These are phyloP conservation scores for Vidua chalybeata DNA, from an alignment of 2,113 vertebrate genomes.

Conservation along the genomic window DNA sequence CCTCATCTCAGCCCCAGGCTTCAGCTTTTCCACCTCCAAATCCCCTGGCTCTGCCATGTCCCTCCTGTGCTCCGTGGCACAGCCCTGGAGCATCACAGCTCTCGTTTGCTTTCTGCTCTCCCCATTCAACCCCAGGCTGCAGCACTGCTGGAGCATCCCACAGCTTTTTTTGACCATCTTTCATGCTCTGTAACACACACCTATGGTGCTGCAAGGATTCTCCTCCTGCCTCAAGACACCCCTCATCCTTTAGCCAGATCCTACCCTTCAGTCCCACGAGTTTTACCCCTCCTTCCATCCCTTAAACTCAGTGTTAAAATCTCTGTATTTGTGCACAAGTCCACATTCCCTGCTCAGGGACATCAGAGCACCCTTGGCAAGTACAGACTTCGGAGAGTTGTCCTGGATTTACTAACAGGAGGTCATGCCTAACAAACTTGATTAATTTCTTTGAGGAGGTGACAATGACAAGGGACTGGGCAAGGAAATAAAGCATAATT, in stretches of 20 bases:
- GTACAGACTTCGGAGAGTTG: background rate
- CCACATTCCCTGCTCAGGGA: background rate
- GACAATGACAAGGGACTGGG: conserved; percentile 53
- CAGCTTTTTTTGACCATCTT: background rate
- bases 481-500: conserved; percentile 55
- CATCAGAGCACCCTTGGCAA: background rate
- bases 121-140: background rate
- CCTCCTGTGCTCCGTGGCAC: background rate
- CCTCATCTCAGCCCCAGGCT: background rate
- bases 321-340: background rate
- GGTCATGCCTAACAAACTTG: conserved; percentile 55
- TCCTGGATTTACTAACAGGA: conserved; percentile 16
- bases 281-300: background rate
- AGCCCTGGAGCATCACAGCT: background rate
- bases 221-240: background rate
- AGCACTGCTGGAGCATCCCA: background rate
- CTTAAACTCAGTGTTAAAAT: background rate
- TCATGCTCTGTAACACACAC: background rate
- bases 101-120: background rate
- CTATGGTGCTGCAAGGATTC: background rate
- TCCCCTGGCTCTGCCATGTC: background rate
- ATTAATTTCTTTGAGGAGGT: conserved; percentile 61
- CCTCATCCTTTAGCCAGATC: background rate
- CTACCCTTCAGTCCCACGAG: background rate
- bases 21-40: background rate